Conservation (phyloP, 2,113 vertebrate species). For the Scytalopus superciliaris region DNA sequence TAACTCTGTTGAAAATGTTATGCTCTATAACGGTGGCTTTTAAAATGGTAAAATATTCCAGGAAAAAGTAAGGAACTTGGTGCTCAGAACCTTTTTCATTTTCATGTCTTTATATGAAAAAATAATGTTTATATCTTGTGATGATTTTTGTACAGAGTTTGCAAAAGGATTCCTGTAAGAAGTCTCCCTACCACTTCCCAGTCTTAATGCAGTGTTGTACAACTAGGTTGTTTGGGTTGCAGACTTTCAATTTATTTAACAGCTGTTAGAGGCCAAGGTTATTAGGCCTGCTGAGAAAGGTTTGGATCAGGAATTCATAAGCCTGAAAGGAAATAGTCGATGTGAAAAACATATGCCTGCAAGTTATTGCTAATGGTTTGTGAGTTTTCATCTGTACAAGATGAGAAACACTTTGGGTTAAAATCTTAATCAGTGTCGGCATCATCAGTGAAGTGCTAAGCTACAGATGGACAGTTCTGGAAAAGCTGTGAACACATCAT, state of each 20-base stretch:
- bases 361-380: neutral
- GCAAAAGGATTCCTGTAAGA: neutral
- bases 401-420: neutral
- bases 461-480: neutral
- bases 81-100: neutral
- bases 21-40: neutral
- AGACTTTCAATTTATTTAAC: neutral
- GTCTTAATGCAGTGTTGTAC: neutral
- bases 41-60: neutral
- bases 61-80: neutral
- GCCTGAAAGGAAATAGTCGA: neutral
- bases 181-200: neutral
- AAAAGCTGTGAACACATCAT: neutral
- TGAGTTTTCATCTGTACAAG: neutral
- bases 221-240: neutral
- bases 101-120: neutral
- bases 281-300: neutral
- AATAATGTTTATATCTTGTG: neutral
- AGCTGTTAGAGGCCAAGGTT: neutral
- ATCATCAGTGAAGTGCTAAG: neutral
- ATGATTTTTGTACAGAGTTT: neutral
- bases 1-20: conserved; percentile 68
- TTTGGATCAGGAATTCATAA: neutral
- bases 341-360: neutral
- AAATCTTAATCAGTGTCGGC: neutral